Evolutionary conservation across 2,113 vertebrate genomes (phyloP).

Genomic region (Prunella himalayana): DNA sequence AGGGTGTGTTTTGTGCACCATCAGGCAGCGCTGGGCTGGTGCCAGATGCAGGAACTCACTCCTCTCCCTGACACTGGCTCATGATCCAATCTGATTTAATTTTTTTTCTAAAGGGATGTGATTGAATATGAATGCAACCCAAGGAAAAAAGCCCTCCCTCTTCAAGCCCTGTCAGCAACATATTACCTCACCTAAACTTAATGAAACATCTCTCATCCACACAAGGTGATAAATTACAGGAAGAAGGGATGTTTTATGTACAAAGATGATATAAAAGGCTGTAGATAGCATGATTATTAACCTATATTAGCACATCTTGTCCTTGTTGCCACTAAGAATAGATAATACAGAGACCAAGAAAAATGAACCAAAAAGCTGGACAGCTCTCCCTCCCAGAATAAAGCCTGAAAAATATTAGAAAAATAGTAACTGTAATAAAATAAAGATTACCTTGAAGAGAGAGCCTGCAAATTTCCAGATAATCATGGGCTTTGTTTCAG

Average conservation of each 20-base stretch:
- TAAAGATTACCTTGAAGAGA: neutral
- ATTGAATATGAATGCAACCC: neutral
- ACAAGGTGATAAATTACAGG: neutral
- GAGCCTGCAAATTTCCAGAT: neutral
- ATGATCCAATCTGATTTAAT: neutral
- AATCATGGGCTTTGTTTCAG: neutral
- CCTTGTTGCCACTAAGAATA: neutral
- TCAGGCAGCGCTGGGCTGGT: neutral
- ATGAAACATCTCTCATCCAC: neutral
- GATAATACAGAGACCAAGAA: neutral
- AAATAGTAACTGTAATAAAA: neutral
- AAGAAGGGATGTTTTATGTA: conserved; percentile 17
- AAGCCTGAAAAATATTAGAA: neutral
- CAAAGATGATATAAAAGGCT: conserved; percentile 25
- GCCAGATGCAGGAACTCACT: neutral
- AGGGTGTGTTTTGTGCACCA: neutral
- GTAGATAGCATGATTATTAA: conserved; percentile 16
- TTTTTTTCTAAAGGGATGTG: neutral
- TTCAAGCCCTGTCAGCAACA: neutral
- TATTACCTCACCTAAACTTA: conserved; percentile 9
- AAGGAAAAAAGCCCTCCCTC: neutral
- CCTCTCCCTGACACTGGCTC: neutral
- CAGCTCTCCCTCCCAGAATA: neutral
- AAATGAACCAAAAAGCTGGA: neutral
- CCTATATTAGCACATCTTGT: conserved; percentile 7